These are phyloP conservation scores for Cephalophus harveyi DNA, from an alignment of 2,113 vertebrate genomes.

Conservation along the genomic window DNA sequence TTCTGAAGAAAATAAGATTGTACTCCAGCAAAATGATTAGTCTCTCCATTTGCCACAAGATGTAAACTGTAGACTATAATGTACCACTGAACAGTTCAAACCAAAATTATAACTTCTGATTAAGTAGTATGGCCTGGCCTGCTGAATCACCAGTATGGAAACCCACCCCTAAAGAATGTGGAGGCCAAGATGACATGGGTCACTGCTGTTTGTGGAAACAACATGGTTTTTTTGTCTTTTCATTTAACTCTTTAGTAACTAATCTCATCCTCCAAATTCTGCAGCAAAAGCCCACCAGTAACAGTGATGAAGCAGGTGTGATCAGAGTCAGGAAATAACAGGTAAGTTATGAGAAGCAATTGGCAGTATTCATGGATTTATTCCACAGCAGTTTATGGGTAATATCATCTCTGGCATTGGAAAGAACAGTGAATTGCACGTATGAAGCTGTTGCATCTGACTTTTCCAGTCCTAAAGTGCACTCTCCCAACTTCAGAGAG, in stretches of 20 bases:
- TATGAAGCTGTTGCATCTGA: background rate
- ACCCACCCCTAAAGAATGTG: background rate
- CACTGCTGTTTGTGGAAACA: background rate
- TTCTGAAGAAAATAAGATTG: slow-evolving; percentile 36
- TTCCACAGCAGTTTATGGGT: background rate
- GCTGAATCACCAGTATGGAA: slow-evolving; percentile 20
- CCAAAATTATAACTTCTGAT: slow-evolving; percentile 67
- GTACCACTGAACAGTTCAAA: slow-evolving; percentile 22
- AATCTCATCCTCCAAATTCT: background rate
- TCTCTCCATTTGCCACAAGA: slow-evolving; percentile 35
- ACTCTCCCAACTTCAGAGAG: background rate
- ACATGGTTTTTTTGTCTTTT: background rate
- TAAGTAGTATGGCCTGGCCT: background rate
- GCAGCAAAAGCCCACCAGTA: background rate
- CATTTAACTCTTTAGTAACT: slow-evolving; percentile 45
- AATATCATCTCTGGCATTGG: background rate
- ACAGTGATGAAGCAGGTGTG: background rate
- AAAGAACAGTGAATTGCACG: background rate
- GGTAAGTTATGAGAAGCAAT: background rate
- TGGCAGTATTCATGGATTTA: background rate
- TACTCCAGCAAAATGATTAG: slow-evolving; percentile 27
- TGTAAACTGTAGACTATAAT: slow-evolving; percentile 29
- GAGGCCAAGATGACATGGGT: background rate
- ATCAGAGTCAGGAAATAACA: background rate
- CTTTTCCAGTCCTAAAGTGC: background rate